These are phyloP conservation scores for Notolepis coatsorum DNA, from an alignment of 2,797 vertebrate genomes.

Conservation along the genomic window DNA sequence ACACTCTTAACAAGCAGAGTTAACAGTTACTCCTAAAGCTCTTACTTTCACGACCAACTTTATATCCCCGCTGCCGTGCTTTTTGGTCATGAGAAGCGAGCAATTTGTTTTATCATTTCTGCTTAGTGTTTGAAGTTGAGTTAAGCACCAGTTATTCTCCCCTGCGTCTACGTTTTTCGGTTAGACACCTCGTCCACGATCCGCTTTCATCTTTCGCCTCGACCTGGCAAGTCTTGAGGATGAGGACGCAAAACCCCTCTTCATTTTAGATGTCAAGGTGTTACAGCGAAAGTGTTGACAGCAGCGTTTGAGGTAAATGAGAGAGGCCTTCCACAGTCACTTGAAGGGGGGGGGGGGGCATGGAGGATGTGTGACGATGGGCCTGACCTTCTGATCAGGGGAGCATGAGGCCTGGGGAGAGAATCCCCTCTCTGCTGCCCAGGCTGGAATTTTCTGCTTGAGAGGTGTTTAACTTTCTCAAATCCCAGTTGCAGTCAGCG, in stretches of 20 bases:
- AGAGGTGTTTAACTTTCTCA: conserved; percentile 84
- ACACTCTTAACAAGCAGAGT: not conserved
- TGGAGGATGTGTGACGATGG: conserved; percentile 61
- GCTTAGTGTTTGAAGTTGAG: not conserved
- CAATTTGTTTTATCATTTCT: not conserved
- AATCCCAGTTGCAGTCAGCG: conserved; percentile 85
- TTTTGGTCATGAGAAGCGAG: too few relatives aligned
- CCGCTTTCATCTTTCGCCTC: conserved; percentile 36
- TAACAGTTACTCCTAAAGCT: too few relatives aligned
- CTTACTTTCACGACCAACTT: too few relatives aligned
- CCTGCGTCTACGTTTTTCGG: conserved; percentile 2
- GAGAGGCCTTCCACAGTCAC: conserved; percentile 64
- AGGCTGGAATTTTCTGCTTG: conserved; percentile 86
- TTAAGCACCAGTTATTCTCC: not conserved
- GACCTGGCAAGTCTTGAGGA: conserved; percentile 35
- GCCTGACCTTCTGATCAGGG: conserved; percentile 80
- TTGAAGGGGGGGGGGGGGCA: conserved; percentile 52
- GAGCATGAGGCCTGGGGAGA: conserved; percentile 72
- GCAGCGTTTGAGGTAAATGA: conserved; percentile 76
- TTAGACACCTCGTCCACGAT: conserved; percentile 22
- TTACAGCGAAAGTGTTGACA: conserved; percentile 76
- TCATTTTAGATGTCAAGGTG: conserved; percentile 68
- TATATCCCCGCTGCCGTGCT: too few relatives aligned
- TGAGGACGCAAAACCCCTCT: conserved; percentile 36
- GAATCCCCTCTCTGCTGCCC: conserved; percentile 84